Base-by-base conservation (phyloP, 1,140 invertebrate genomes). In the Conus betulinus region DNA sequence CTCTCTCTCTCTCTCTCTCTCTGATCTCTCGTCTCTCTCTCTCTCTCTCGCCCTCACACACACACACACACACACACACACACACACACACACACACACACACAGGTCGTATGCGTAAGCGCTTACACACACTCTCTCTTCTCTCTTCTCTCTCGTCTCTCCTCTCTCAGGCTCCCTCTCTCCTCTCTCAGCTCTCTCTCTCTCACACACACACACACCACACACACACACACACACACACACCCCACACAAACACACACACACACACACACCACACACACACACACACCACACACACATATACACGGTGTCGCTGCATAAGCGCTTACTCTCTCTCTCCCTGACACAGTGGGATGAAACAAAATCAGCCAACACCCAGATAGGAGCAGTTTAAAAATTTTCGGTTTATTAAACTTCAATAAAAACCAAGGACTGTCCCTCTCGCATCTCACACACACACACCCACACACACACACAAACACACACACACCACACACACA, bases 401-500 rank as follows among this genome's bases (percentile, higher is more conserved):
- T 39, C 39, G 39, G 39, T 39, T 39, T 39, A 39, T 39, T 39
- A 39, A 39, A 39, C 39, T 39, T 39, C 39, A 39, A 39, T 39
- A 39, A 39, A 39, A 39, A 39, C 39, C 39, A 39, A 39, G 39
- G 39, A 39, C 39, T 39, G 39, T 39, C 39, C 39, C 39, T 39
- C 39, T 39, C 78, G 3, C 78, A n/a, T n/a, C 25, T 3, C 25
- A 78, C 25, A 78, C 25, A 78, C 25, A 78, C 25, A 78, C 76
- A 78, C 25, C 27, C 25, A 78, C 25, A 78, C 25, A 78, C 25
- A 78, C 25, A 78, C 76, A 78, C 76, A 78, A 5, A 83, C 81
- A 83, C 52, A 83, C 10, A 83, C 81, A 83, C 81, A 83, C 13
- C 81, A 55, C 81, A 83, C 81, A 83, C 81, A 55, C 81, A 83